phyloP scores from a whole-genome alignment of 1,140 invertebrate species.

The Drosophila dunni region DNA sequence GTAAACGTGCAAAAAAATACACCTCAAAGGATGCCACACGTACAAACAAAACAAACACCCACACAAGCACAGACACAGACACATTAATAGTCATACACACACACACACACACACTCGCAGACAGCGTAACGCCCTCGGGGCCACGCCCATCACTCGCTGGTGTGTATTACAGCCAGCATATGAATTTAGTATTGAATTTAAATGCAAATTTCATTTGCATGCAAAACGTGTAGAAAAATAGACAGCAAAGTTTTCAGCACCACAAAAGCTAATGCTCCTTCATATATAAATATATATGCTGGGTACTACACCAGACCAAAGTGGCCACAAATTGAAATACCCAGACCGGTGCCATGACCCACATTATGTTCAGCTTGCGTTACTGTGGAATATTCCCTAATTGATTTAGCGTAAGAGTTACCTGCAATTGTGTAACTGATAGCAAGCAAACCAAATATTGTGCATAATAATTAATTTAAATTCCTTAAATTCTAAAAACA shows the following conservation, averaged over 20 bases:
- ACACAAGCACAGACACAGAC: conserved; percentile 6
- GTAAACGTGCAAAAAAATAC: conserved; percentile 44
- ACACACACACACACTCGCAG: conserved; percentile 3
- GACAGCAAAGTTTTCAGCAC: conserved; percentile 39
- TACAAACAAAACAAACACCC: conserved; percentile 10
- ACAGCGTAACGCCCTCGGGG: conserved; percentile 35
- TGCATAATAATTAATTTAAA: too few relatives aligned
- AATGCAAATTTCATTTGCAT: conserved; percentile 82
- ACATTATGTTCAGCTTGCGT: conserved; percentile 16
- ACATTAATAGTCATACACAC: conserved; percentile 3
- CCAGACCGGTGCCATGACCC: conserved; percentile 24
- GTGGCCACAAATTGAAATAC: conserved; percentile 14
- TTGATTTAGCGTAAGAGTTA: neutral
- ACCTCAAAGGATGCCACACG: conserved; percentile 43
- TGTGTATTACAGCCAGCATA: conserved; percentile 78
- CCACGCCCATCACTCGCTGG: conserved; percentile 40
- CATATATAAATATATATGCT: neutral
- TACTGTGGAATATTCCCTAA: conserved; percentile 10
- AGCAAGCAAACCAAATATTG: too few relatives aligned
- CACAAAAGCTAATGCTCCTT: conserved; percentile 5
- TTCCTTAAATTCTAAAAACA: too few relatives aligned
- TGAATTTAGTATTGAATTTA: conserved; percentile 83
- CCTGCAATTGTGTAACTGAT: too few relatives aligned
- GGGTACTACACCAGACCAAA: neutral
- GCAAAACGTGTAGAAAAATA: conserved; percentile 77